Percentiles rank a stretch among this genome's conserved stretches.
Conservation (phyloP, 2,113 vertebrate species). For the Tachysurus fulvidraco region DNA sequence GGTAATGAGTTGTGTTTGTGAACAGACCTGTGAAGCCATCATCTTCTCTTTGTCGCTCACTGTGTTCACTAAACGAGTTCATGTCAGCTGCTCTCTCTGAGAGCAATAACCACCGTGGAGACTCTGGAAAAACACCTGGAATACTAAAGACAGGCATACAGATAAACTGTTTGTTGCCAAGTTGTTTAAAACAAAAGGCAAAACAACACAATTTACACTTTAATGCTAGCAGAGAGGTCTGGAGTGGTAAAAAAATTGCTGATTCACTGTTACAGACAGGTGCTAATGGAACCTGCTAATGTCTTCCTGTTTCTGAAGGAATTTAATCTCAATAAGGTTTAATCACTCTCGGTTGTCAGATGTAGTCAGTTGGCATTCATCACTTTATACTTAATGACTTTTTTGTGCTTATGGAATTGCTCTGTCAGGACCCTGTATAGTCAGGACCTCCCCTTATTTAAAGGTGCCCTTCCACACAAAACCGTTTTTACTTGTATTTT, state of each 20-base stretch:
- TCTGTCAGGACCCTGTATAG: not conserved
- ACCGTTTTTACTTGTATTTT: too few relatives aligned
- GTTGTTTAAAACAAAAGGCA: not conserved
- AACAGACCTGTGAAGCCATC: slow-evolving; percentile 75
- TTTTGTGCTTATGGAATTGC: not conserved
- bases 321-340: slow-evolving; percentile 62
- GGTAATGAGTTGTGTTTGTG: not conserved
- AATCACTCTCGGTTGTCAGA: slow-evolving; percentile 46
- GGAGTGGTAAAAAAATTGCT: not conserved
- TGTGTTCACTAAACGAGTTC: slow-evolving; percentile 77
- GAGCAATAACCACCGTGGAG: slow-evolving; percentile 84
- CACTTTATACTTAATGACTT: not conserved
- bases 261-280: slow-evolving; percentile 49
- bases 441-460: not conserved
- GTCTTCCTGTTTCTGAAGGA: slow-evolving; percentile 55
- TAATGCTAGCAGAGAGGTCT: slow-evolving; percentile 34
- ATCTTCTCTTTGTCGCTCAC: slow-evolving; percentile 78
- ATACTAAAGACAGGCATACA: slow-evolving; percentile 66
- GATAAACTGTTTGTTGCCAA: not conserved
- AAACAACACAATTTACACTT: not conserved
- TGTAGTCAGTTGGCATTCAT: slow-evolving; percentile 53
- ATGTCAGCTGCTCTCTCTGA: slow-evolving; percentile 78
- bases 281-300: slow-evolving; percentile 54
- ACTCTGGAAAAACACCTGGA: slow-evolving; percentile 84
- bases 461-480: too few relatives aligned